Evolutionary conservation across 2,888 invertebrate species (phyloP).

Genomic region (Papilio protenor): DNA sequence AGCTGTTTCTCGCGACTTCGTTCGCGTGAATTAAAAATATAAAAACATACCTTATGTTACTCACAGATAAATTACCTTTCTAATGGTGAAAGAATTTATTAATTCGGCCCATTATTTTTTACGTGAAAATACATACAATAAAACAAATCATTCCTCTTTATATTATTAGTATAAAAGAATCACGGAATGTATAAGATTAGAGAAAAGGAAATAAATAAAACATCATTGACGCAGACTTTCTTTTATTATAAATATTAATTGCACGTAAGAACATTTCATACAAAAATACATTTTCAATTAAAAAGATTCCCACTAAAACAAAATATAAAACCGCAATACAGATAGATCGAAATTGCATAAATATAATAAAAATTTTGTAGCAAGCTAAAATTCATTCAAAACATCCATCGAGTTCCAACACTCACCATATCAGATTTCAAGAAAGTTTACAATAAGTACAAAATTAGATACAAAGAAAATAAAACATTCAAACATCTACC

Average conservation of each 20-base stretch:
- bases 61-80: no score
- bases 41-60: no score
- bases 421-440: constrained; percentile 71
- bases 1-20: no score
- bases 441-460: constrained; percentile 50
- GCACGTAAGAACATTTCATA: constrained; percentile 82
- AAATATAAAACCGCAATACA: constrained; percentile 73
- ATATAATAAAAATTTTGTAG: constrained; percentile 49
- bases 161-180: no score
- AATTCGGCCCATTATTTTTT: no score
- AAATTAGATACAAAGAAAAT: constrained; percentile 17
- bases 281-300: constrained; percentile 83
- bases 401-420: constrained; percentile 45
- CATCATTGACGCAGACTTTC: constrained; percentile 69
- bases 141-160: no score
- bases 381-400: constrained; percentile 48
- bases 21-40: no score
- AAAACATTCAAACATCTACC: neutral
- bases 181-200: neutral
- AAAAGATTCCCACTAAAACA: constrained; percentile 79
- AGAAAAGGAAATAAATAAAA: constrained; percentile 41
- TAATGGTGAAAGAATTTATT: no score
- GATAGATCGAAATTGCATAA: constrained; percentile 53
- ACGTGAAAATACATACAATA: no score
- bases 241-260: constrained; percentile 83